phyloP scores from a whole-genome alignment of 2,888 invertebrate species.

The Escarpia spicata region DNA sequence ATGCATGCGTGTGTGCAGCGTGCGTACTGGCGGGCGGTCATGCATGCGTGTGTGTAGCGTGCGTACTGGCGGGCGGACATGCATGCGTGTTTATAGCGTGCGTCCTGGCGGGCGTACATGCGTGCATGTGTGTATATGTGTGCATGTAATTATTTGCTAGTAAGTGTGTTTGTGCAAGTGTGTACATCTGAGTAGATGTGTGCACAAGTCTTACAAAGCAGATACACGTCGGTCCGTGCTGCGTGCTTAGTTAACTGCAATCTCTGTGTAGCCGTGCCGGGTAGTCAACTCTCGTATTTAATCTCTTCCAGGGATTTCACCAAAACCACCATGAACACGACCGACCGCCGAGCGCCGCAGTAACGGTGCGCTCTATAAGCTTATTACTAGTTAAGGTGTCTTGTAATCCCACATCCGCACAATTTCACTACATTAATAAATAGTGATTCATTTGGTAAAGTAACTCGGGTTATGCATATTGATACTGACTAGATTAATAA shows the following conservation, averaged over 20 bases:
- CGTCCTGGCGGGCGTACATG: too few relatives aligned
- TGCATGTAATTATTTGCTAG: neutral
- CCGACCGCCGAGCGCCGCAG: neutral
- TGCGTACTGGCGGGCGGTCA: too few relatives aligned
- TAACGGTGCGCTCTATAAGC: neutral
- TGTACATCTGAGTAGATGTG: neutral
- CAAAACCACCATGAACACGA: neutral
- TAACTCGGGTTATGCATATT: neutral
- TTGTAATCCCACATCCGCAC: too few relatives aligned
- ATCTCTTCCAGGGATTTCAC: neutral
- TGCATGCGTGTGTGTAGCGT: too few relatives aligned
- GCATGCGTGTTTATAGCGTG: too few relatives aligned
- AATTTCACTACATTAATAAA: too few relatives aligned
- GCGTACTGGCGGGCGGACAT: too few relatives aligned
- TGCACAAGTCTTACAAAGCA: neutral
- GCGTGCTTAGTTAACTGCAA: neutral
- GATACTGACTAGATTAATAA: too few relatives aligned
- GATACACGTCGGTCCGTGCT: neutral
- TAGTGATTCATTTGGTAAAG: too few relatives aligned
- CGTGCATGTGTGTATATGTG: too few relatives aligned
- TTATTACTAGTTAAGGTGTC: neutral
- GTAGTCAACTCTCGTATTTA: neutral
- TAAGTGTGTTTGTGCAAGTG: neutral
- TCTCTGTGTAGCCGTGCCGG: neutral
- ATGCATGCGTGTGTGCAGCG: too few relatives aligned